Evolutionary conservation across 2,113 vertebrate species (phyloP).

Genomic region (Oreotragus oreotragus): DNA sequence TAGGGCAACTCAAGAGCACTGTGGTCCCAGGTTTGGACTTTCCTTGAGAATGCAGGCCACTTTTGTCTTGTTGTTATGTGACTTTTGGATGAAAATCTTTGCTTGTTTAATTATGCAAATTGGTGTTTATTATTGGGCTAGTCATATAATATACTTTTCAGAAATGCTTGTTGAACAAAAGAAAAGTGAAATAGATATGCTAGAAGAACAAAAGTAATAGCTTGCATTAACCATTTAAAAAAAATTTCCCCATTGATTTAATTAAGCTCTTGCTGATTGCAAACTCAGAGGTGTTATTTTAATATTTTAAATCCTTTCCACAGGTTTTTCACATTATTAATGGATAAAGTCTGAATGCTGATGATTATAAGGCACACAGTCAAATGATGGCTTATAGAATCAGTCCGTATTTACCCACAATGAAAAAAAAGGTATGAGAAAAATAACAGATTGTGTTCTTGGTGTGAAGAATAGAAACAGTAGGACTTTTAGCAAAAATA

Average conservation of each 20-base stretch:
- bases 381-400: slow-evolving; percentile 15
- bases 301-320: background rate
- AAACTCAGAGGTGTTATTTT: background rate
- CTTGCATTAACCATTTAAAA: background rate
- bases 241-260: background rate
- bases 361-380: background rate
- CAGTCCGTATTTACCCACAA: background rate
- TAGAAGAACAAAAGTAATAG: background rate
- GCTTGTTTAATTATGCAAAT: background rate
- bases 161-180: background rate
- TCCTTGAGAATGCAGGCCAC: background rate
- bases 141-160: background rate
- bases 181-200: background rate
- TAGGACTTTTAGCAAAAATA: background rate
- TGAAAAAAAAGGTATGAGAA: background rate
- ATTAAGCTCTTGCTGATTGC: slow-evolving; percentile 37
- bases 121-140: background rate
- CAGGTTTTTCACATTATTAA: slow-evolving; percentile 24
- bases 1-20: fast-evolving
- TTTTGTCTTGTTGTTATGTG: background rate
- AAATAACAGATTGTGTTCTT: slow-evolving; percentile 1
- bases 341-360: background rate
- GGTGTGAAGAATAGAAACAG: background rate
- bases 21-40: fast-evolving
- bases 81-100: background rate